Conservation (phyloP, 2,888 invertebrate species). For the Helleia helle region DNA sequence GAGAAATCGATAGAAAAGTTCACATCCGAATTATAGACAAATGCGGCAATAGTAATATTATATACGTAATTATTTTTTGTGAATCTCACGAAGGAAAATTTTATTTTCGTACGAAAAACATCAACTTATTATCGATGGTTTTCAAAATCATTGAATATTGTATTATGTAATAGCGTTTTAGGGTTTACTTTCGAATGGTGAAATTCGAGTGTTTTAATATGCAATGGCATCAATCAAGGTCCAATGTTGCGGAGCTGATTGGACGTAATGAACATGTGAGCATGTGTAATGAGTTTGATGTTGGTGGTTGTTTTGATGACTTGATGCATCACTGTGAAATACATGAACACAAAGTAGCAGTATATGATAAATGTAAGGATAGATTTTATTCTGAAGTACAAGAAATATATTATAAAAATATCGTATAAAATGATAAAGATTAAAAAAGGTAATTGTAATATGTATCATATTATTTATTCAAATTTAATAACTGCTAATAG, state of each 20-base stretch:
- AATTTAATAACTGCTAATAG: no score
- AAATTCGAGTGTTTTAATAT: background rate
- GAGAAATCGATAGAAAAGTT: no score
- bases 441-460: no score
- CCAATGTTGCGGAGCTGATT: conserved; percentile 71
- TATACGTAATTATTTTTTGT: background rate
- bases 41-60: background rate
- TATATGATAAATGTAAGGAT: no score
- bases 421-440: no score
- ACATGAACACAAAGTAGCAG: no score
- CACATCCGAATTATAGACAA: background rate
- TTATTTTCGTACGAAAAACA: background rate
- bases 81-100: background rate
- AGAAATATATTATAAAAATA: no score
- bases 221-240: conserved; percentile 40
- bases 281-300: conserved; percentile 32
- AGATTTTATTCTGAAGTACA: no score
- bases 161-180: background rate
- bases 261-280: conserved; percentile 74
- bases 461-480: no score
- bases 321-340: background rate
- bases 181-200: background rate
- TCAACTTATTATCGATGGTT: no score
- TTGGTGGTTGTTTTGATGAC: conserved; percentile 15
- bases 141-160: background rate